phyloP scores from a whole-genome alignment of 2,113 vertebrate species.

The Malaclemys terrapin region DNA sequence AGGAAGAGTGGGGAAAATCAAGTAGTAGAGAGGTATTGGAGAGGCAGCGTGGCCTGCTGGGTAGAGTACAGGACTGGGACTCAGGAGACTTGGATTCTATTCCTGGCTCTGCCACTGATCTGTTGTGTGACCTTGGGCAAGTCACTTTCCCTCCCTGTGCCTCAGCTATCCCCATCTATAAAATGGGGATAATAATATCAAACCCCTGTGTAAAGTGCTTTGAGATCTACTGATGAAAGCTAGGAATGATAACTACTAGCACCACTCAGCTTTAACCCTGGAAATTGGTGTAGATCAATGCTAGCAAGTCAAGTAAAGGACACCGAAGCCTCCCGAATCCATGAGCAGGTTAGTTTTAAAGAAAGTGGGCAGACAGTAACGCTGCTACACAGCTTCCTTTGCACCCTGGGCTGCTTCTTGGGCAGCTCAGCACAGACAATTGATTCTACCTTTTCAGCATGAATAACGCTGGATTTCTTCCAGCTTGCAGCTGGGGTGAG shows the following conservation, averaged over 20 bases:
- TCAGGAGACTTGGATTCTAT: no score
- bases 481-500: background rate
- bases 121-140: no score
- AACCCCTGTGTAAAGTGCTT: background rate
- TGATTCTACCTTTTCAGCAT: background rate
- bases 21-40: background rate
- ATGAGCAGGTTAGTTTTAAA: background rate
- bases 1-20: background rate
- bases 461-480: background rate
- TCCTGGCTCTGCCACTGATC: no score
- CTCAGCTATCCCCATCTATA: no score
- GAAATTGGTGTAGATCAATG: rapidly evolving
- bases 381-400: background rate
- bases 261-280: background rate
- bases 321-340: rapidly evolving
- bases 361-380: rapidly evolving
- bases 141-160: no score
- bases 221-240: background rate
- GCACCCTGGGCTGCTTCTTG: slow-evolving; percentile 3
- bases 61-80: no score
- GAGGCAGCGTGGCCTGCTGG: no score
- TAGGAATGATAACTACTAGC: background rate
- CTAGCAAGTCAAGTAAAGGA: background rate
- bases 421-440: background rate
- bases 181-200: no score